phyloP scores from a whole-genome alignment of 2,888 invertebrate genomes.

The Xestia sexstrigata region DNA sequence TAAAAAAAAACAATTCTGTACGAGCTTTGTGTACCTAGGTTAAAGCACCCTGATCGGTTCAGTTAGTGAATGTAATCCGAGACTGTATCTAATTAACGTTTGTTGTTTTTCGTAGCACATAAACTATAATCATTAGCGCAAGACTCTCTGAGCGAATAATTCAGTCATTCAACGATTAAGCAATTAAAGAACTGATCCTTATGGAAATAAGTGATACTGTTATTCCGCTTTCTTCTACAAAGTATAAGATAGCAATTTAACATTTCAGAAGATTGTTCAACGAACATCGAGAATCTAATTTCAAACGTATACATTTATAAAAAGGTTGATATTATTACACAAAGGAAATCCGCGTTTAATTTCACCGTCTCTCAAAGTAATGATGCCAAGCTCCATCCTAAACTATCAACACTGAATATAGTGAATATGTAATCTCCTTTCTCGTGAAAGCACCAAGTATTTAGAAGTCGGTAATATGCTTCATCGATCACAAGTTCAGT shows the following conservation, averaged over 20 bases:
- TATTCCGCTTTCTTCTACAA: conserved; percentile 36
- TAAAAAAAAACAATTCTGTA: background rate
- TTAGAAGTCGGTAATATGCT: conserved; percentile 52
- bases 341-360: conserved; percentile 46
- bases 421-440: conserved; percentile 62
- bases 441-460: conserved; percentile 55
- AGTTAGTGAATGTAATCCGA: conserved; percentile 7
- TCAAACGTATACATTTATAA: conserved; percentile 52
- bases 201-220: conserved; percentile 30
- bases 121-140: conserved; percentile 7
- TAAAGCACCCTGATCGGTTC: background rate
- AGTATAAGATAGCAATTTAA: conserved; percentile 41
- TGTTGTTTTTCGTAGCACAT: conserved; percentile 11
- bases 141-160: conserved; percentile 17
- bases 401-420: conserved; percentile 40
- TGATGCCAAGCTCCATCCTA: conserved; percentile 34
- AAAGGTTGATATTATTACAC: conserved; percentile 58
- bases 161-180: conserved; percentile 27
- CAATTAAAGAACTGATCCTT: conserved; percentile 16
- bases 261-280: conserved; percentile 31
- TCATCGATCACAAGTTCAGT: conserved; percentile 58
- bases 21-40: background rate
- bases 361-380: conserved; percentile 27
- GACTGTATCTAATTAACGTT: conserved; percentile 27
- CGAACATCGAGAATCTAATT: conserved; percentile 48